Conservation (phyloP, 2,797 vertebrate genomes). For the Pteropus rufus region DNA sequence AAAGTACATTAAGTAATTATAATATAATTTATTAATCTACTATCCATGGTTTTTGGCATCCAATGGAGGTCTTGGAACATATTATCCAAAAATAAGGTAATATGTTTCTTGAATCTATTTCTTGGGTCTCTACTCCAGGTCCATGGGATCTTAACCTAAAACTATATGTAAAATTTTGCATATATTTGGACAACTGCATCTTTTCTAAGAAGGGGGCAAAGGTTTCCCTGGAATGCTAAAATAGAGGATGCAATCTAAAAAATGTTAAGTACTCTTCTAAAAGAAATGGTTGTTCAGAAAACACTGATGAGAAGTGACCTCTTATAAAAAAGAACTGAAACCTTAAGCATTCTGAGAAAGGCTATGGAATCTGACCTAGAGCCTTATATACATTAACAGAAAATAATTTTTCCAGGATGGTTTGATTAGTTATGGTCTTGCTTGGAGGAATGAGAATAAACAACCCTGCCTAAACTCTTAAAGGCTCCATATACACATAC, state of each 20-base stretch:
- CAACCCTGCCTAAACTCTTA: not conserved
- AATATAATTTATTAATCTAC: not conserved
- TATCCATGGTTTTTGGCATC: not conserved
- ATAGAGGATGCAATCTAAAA: not conserved
- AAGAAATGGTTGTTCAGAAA: not conserved
- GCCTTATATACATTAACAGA: not conserved
- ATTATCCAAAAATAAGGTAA: not conserved
- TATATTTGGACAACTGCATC: not conserved
- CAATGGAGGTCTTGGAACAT: not conserved
- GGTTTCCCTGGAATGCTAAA: constrained; percentile 15
- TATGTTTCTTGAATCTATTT: not conserved
- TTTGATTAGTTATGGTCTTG: not conserved
- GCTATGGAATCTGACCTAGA: not conserved
- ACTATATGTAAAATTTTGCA: not conserved
- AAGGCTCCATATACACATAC: not conserved
- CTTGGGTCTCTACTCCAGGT: not conserved
- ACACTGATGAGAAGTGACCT: not conserved
- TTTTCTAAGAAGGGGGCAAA: not conserved
- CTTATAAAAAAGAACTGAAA: not conserved
- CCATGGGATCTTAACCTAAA: not conserved
- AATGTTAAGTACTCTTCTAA: not conserved
- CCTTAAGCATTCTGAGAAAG: not conserved
- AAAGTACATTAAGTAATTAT: not conserved
- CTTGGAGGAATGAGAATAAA: not conserved
- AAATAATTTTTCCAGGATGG: not conserved